Evolutionary conservation across 2,113 vertebrate species (phyloP).

Genomic region (Tenebrosternarchus preto): DNA sequence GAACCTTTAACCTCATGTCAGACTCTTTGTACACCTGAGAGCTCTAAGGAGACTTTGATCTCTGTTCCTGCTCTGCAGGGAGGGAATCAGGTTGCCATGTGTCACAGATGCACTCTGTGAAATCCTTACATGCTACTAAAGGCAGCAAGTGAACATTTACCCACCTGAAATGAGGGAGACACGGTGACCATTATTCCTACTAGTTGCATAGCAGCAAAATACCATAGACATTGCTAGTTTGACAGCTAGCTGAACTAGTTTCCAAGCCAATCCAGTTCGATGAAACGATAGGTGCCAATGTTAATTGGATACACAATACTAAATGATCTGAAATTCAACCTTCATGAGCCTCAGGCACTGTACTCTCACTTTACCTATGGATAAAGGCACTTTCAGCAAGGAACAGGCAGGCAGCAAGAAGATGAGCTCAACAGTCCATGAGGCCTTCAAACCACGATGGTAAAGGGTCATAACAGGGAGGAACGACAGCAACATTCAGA

Average conservation of each 20-base stretch:
- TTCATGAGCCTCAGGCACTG: slow-evolving; percentile 3
- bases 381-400: slow-evolving; percentile 22
- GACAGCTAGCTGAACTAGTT: slow-evolving; percentile 29
- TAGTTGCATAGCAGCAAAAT: slow-evolving; percentile 26
- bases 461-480: no score
- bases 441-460: neutral
- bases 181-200: slow-evolving; percentile 35
- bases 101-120: slow-evolving; percentile 50
- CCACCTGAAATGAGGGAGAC: slow-evolving; percentile 47
- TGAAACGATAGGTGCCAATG: neutral
- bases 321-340: neutral
- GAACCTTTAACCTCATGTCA: slow-evolving; percentile 44
- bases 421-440: slow-evolving; percentile 3
- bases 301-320: slow-evolving; percentile 4
- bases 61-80: slow-evolving; percentile 42
- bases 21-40: slow-evolving; percentile 47
- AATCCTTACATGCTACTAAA: slow-evolving; percentile 29
- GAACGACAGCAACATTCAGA: no score
- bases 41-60: slow-evolving; percentile 51
- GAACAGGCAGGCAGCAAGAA: slow-evolving; percentile 8
- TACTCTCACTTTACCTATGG: slow-evolving; percentile 38
- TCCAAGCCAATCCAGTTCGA: neutral
- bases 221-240: neutral
- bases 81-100: slow-evolving; percentile 30
- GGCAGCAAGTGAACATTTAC: slow-evolving; percentile 45